These are phyloP conservation scores for Eupeodes latifasciatus DNA, from an alignment of 2,888 invertebrate species.

Conservation along the genomic window DNA sequence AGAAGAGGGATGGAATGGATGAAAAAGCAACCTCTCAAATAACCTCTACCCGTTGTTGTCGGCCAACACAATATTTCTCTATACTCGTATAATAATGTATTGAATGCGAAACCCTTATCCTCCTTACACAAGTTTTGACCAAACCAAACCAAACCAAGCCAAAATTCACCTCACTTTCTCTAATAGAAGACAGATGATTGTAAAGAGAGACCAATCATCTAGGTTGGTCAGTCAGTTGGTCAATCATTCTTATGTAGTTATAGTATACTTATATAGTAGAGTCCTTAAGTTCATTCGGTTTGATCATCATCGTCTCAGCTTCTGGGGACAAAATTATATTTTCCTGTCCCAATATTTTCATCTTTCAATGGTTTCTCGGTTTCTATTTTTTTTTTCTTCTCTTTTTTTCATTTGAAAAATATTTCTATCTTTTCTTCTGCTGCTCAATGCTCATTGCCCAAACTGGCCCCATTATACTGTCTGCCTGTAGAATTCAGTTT, in stretches of 20 bases:
- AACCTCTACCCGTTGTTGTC: slow-evolving; percentile 29
- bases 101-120: background rate
- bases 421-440: slow-evolving; percentile 19
- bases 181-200: slow-evolving; percentile 32
- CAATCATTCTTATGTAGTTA: slow-evolving; percentile 59
- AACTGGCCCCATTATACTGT: background rate
- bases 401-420: slow-evolving; percentile 1
- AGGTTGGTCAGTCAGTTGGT: slow-evolving; percentile 61
- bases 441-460: background rate
- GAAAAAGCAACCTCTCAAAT: slow-evolving; percentile 26
- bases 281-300: slow-evolving; percentile 54
- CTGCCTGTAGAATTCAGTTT: slow-evolving; percentile 38
- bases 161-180: slow-evolving; percentile 37
- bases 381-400: background rate
- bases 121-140: slow-evolving; percentile 7
- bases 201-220: slow-evolving; percentile 55
- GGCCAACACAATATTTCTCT: slow-evolving; percentile 14
- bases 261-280: slow-evolving; percentile 31
- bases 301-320: slow-evolving; percentile 31
- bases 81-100: no score
- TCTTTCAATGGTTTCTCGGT: slow-evolving; percentile 52
- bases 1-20: background rate
- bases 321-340: slow-evolving; percentile 45
- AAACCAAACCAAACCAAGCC: background rate
- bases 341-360: slow-evolving; percentile 56